phyloP scores from a whole-genome alignment of 2,113 vertebrate species.

The Jacana jacana region DNA sequence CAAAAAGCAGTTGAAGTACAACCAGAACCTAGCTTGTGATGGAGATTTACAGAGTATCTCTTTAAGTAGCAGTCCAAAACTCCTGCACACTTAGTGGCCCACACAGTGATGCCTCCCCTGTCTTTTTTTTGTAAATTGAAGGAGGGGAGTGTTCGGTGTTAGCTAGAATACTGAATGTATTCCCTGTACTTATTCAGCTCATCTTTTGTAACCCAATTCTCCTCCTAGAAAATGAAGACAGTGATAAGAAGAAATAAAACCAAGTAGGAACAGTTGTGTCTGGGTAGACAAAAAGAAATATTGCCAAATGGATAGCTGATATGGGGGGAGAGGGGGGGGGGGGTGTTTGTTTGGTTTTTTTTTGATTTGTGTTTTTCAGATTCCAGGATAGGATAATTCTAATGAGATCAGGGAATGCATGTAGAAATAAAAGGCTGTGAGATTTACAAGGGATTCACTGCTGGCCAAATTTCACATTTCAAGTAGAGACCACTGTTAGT shows the following conservation, averaged over 20 bases:
- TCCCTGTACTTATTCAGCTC: background rate
- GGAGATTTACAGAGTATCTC: background rate
- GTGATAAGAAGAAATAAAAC: background rate
- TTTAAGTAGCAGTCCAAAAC: background rate
- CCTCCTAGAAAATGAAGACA: background rate
- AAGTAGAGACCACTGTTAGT: background rate
- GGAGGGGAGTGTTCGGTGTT: background rate
- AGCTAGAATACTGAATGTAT: background rate
- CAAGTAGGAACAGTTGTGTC: background rate
- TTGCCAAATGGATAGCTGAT: background rate
- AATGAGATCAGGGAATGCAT: background rate
- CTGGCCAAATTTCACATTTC: background rate
- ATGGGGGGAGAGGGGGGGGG: rapidly evolving
- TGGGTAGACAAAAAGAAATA: background rate
- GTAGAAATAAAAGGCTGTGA: background rate
- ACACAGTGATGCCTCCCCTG: background rate
- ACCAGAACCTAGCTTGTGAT: background rate
- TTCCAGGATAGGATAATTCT: background rate
- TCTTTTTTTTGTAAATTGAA: background rate
- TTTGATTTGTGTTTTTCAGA: background rate
- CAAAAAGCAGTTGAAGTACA: background rate
- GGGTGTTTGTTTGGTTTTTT: too few species aligned
- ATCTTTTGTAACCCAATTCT: background rate
- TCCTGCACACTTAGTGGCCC: too few species aligned
- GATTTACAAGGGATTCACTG: background rate